A percentile compares a stretch with the other conserved stretches of the same genome.
These are phyloP conservation scores for Cyrtonyx montezumae DNA, from an alignment of 2,113 vertebrate genomes.

Conservation along the genomic window DNA sequence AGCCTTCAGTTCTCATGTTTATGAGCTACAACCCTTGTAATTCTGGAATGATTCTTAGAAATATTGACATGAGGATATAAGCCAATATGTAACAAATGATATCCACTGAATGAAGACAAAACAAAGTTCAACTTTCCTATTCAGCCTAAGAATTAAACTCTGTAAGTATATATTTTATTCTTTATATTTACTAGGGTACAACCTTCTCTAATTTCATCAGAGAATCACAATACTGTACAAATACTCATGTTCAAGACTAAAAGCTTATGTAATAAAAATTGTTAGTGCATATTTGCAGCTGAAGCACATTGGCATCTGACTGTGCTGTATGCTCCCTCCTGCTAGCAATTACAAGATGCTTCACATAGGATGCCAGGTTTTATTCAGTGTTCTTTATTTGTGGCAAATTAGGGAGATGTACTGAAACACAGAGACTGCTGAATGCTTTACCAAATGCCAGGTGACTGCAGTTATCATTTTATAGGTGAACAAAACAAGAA, in stretches of 20 bases:
- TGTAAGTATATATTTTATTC: neutral
- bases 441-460: conserved; percentile 11
- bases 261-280: neutral
- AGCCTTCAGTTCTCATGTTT: neutral
- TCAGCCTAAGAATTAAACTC: neutral
- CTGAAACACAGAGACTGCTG: neutral
- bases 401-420: neutral
- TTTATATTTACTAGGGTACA: neutral
- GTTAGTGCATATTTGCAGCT: neutral
- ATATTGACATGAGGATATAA: neutral
- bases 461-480: neutral
- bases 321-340: neutral
- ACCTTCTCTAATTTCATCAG: neutral
- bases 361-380: neutral
- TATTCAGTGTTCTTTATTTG: conserved; percentile 18
- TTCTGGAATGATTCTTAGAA: neutral
- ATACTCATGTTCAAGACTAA: neutral
- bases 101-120: neutral
- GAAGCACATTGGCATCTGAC: neutral
- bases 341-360: neutral
- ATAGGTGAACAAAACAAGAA: neutral
- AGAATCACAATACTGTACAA: neutral
- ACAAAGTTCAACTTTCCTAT: neutral
- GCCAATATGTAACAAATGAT: neutral
- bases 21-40: neutral